Evolutionary conservation across 2,888 invertebrate species (phyloP), one percentile per base, ranked within the genome.

Genomic region (Altica lythri): DNA sequence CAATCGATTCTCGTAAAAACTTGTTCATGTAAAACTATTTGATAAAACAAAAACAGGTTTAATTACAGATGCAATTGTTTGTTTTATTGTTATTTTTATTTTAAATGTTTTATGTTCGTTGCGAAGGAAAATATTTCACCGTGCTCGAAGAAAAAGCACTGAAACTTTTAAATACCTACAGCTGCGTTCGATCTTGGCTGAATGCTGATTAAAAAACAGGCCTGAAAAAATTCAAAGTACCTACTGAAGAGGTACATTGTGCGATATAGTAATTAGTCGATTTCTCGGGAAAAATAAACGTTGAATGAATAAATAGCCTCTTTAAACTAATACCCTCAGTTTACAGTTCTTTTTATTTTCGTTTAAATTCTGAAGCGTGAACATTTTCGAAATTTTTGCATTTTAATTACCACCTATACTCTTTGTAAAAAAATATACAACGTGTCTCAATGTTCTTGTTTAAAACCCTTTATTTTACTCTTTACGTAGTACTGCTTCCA

Each of bases 41-140:
- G 59, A 60, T 57, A 57, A 57, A 60, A 55, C 48, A 56, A 54
- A 57, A 60, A 60, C 59, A 57, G 52, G 59, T 60, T 60, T 60
- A 60, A 60, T 60, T 60, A 54, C 54, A 43, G 56, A 60, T 60
- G 59, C 57, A 54, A 56, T 59, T 56, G 56, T 56, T 52, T 14
- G 53, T 59, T 52, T 59, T 54, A 57, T 54, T 54, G 54, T 52
- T 52, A 51, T 51, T 57, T 53, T 60, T 60, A 55, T 57, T 57
- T 53, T 57, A 50, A 50, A 50, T 50, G 50, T 50, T 50, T 50
- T 50, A 50, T 50, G 43, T 42, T 29, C 35, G 50, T 50, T 50
- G 42, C 50, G 27, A 50, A 32, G 50, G 29, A 50, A 50, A 50
- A 50, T 50, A 50, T 50, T 50, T 50, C 50, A 43, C 43, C 50